These are phyloP conservation scores for Acanthosepion esculentum DNA, from an alignment of 2,888 invertebrate genomes.

Conservation along the genomic window DNA sequence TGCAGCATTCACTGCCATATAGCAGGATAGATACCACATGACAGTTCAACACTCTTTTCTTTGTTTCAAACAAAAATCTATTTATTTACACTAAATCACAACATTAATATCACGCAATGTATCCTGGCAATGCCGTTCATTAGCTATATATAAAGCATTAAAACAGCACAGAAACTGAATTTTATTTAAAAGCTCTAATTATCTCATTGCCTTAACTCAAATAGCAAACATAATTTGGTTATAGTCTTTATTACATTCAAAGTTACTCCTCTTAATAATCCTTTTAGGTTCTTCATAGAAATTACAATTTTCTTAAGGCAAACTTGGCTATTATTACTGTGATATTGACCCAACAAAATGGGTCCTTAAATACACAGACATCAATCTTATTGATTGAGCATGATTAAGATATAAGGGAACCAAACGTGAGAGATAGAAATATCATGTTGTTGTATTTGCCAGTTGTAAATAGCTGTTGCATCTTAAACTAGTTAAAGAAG, in stretches of 20 bases:
- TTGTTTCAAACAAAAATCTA: too few species aligned
- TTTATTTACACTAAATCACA: not conserved
- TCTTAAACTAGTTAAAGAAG: not conserved
- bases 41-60: too few species aligned
- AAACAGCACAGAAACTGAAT: not conserved
- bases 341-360: not conserved
- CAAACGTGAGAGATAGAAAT: not conserved
- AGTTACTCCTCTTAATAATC: not conserved
- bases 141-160: not conserved
- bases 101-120: not conserved
- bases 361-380: not conserved
- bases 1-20: too few species aligned
- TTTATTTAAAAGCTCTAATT: not conserved
- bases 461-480: not conserved
- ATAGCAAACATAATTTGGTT: not conserved
- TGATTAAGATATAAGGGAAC: not conserved
- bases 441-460: not conserved
- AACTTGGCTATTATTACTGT: not conserved
- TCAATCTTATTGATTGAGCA: constrained; percentile 2
- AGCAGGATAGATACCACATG: too few species aligned
- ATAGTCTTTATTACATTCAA: not conserved
- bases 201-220: not conserved
- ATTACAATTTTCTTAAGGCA: not conserved
- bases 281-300: not conserved
- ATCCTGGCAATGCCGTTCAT: not conserved